Evolutionary conservation across 2,888 invertebrate species (phyloP).

Genomic region (Yponomeuta plumbellus): DNA sequence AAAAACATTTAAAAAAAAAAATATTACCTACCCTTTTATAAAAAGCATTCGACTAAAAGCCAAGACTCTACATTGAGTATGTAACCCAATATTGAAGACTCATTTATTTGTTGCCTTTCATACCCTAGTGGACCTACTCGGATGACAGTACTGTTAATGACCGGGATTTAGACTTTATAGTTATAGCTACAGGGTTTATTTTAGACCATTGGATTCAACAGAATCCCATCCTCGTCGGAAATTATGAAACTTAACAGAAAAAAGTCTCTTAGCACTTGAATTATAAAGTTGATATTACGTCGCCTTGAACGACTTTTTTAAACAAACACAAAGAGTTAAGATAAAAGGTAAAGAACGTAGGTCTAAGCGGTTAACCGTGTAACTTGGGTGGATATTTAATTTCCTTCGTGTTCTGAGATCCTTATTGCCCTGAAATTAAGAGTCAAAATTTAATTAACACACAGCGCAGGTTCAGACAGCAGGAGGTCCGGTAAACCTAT

Average conservation of each 20-base stretch:
- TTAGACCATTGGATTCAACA: too few relatives aligned
- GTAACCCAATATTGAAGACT: slow-evolving; percentile 60
- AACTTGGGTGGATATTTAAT: slow-evolving; percentile 21
- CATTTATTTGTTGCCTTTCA: slow-evolving; percentile 68
- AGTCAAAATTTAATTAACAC: neutral
- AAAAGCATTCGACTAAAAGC: neutral
- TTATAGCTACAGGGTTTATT: neutral
- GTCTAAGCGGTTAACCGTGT: slow-evolving; percentile 38
- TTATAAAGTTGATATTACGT: neutral
- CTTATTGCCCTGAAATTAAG: neutral
- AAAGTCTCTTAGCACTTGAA: slow-evolving; percentile 25
- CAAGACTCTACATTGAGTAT: neutral
- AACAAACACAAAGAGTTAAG: slow-evolving; percentile 34
- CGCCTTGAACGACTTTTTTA: neutral
- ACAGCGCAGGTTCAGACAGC: slow-evolving; percentile 30
- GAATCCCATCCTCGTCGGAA: too few relatives aligned
- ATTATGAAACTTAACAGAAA: slow-evolving; percentile 26
- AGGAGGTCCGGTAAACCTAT: slow-evolving; percentile 51
- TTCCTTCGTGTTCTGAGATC: slow-evolving; percentile 34
- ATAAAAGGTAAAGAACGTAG: slow-evolving; percentile 52
- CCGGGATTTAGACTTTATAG: neutral
- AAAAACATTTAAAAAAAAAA: neutral
- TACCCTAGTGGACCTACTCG: slow-evolving; percentile 59
- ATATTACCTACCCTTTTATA: neutral
- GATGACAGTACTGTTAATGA: slow-evolving; percentile 48